Percentiles rank a stretch among this genome's conserved stretches.
Conservation (phyloP, 1,140 invertebrate genomes). For the Colletes gigas region DNA sequence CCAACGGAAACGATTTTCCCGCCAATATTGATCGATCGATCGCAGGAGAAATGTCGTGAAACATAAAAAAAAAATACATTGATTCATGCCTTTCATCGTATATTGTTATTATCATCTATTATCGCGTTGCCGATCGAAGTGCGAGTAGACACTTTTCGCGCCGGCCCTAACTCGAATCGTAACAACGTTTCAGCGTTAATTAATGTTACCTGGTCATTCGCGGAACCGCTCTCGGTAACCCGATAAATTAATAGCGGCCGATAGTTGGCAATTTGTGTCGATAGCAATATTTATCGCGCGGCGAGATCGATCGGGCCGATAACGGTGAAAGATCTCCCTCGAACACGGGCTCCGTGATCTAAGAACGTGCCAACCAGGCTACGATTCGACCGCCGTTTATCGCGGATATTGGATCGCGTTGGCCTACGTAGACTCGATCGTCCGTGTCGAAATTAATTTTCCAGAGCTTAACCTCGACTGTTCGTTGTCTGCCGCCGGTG, state of each 20-base stretch:
- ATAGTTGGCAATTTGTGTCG: conserved; percentile 41
- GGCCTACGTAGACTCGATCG: conserved; percentile 30
- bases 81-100: neutral
- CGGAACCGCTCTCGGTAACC: neutral
- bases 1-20: too few species aligned
- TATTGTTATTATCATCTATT: neutral
- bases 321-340: conserved; percentile 36
- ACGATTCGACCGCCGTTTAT: conserved; percentile 37
- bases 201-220: conserved; percentile 10
- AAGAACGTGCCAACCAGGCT: conserved; percentile 12
- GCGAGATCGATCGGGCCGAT: conserved; percentile 39
- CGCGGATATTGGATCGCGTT: conserved; percentile 32
- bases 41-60: neutral
- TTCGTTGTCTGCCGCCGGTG: conserved; percentile 92
- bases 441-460: conserved; percentile 56
- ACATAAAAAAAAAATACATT: neutral
- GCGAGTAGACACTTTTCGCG: conserved; percentile 20
- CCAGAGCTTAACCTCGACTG: conserved; percentile 84
- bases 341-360: conserved; percentile 14
- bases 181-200: conserved; percentile 42
- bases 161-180: conserved; percentile 7
- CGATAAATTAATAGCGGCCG: conserved; percentile 48
- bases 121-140: conserved; percentile 1
- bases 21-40: neutral
- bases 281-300: conserved; percentile 45